These are phyloP conservation scores for Eonycteris spelaea DNA, from an alignment of 2,113 vertebrate genomes.

Conservation along the genomic window DNA sequence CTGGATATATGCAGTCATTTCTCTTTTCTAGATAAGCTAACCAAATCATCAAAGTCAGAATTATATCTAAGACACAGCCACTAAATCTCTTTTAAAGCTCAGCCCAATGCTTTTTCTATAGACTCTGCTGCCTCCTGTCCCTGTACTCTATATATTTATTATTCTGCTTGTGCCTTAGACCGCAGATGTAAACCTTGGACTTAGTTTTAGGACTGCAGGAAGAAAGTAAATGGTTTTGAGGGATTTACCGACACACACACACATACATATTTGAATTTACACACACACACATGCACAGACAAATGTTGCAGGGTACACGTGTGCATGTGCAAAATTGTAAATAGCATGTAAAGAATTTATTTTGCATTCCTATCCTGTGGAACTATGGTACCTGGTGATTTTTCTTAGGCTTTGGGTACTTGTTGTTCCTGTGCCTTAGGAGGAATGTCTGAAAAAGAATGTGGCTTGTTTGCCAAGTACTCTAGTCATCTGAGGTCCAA, in stretches of 20 bases:
- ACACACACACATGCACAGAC: neutral
- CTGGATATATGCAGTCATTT: neutral
- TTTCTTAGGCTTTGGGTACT: neutral
- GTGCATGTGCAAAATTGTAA: neutral
- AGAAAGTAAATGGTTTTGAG: neutral
- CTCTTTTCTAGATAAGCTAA: slow-evolving; percentile 6
- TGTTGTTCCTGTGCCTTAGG: neutral
- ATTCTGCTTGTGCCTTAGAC: neutral
- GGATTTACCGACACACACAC: neutral
- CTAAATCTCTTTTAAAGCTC: neutral
- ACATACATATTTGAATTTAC: neutral
- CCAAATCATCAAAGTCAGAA: neutral
- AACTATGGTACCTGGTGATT: neutral
- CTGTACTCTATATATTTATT: neutral
- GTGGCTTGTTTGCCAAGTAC: slow-evolving; percentile 51
- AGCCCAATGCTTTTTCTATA: neutral
- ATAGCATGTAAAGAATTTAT: slow-evolving; percentile 15
- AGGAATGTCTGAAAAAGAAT: slow-evolving; percentile 53
- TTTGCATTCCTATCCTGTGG: neutral
- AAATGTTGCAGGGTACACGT: neutral
- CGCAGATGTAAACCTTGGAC: neutral
- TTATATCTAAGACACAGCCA: neutral
- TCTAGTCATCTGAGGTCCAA: neutral
- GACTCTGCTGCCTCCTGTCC: neutral
- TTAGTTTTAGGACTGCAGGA: neutral